Percentiles rank a stretch among this genome's conserved stretches.
Evolutionary conservation across 2,888 invertebrate genomes (phyloP).

Genomic region (Tenthredo mesomela): DNA sequence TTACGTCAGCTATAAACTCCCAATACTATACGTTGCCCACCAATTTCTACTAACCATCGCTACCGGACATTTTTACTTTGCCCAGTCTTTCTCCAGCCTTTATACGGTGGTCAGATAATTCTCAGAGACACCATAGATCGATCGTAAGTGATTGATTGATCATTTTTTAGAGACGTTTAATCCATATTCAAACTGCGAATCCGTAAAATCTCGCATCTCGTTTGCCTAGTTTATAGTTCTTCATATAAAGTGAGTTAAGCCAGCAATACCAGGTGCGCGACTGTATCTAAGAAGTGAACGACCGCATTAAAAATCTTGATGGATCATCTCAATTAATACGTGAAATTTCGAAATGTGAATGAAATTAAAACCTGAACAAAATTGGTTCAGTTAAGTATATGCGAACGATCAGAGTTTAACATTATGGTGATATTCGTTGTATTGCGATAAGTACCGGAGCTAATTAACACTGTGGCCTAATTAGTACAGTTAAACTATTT

Average conservation of each 20-base stretch:
- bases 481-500: neutral
- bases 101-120: slow-evolving; percentile 30
- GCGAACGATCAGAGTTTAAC: neutral
- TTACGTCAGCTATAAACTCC: slow-evolving; percentile 44
- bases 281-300: neutral
- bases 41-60: slow-evolving; percentile 29
- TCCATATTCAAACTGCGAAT: neutral
- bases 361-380: neutral
- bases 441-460: neutral
- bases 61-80: slow-evolving; percentile 17
- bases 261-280: slow-evolving; percentile 1
- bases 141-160: slow-evolving; percentile 32
- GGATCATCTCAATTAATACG: neutral
- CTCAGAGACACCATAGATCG: neutral
- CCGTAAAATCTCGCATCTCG: neutral
- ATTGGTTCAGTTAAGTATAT: neutral
- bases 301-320: neutral
- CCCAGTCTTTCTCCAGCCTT: slow-evolving; percentile 15
- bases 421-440: neutral
- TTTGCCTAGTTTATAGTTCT: neutral
- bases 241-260: neutral
- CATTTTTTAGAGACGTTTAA: neutral
- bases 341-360: neutral
- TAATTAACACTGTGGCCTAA: neutral
- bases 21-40: neutral